phyloP scores from a whole-genome alignment of 2,113 vertebrate species.

The Toxotes chatareus region DNA sequence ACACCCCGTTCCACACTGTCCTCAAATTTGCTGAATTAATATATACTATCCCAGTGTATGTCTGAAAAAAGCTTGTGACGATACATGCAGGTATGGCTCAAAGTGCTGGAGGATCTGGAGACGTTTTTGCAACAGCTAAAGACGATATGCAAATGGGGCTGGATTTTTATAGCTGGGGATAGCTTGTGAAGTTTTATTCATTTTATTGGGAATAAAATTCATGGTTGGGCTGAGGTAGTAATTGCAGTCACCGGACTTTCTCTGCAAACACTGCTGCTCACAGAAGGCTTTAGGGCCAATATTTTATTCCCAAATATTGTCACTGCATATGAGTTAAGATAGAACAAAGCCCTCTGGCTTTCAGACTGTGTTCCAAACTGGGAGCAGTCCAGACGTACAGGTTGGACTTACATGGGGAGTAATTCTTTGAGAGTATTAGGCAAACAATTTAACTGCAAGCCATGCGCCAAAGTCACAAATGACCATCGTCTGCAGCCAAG shows the following conservation, averaged over 20 bases:
- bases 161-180: constrained; percentile 27
- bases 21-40: too few species aligned
- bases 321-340: constrained; percentile 45
- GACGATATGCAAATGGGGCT: constrained; percentile 20
- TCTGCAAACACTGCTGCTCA: constrained; percentile 35
- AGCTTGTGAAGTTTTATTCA: constrained; percentile 29
- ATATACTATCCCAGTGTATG: not conserved
- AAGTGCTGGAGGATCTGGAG: not conserved
- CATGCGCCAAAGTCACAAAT: constrained; percentile 72
- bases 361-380: constrained; percentile 49
- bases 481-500: constrained; percentile 67
- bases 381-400: constrained; percentile 53
- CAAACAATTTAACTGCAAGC: constrained; percentile 69
- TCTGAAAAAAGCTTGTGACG: not conserved
- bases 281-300: constrained; percentile 16
- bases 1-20: too few species aligned
- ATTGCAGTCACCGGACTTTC: constrained; percentile 31
- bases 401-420: constrained; percentile 64
- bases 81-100: constrained; percentile 10
- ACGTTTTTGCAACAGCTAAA: constrained; percentile 4
- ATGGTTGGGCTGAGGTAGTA: constrained; percentile 22
- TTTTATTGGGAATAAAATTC: constrained; percentile 38
- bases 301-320: constrained; percentile 52
- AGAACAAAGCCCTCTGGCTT: constrained; percentile 47
- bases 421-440: constrained; percentile 74